Base-by-base conservation (phyloP, 2,888 invertebrate genomes). In the Nomada fucata region DNA sequence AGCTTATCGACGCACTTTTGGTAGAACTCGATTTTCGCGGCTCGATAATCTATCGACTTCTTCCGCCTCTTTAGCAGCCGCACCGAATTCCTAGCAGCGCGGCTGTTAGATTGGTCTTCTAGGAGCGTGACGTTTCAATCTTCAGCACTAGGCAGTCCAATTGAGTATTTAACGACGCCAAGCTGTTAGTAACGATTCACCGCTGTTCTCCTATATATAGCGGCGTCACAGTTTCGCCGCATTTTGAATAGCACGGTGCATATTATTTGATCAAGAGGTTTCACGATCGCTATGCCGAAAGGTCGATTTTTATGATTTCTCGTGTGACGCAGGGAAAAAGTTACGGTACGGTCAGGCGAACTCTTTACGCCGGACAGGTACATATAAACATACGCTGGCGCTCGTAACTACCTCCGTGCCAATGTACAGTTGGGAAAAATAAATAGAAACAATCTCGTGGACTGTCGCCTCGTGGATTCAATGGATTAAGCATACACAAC, bases 1-100 rank as follows among this genome's bases (percentile, higher is more conserved):
- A 89, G 90, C 82, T 82, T 83, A 86, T 90, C 85, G 87, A 91
- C 88, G 65, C 60, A 53, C 47, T 64, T 26, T 13, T 26, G 18
- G 53, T 47, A 44, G 57, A 29, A 42, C 69, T 36, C 69, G 69
- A 20, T 36, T 76, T 61, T 61, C n/a, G 52, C 36, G 36, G 36
- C 7, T 7, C 7, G 36, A 36, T 36, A 36, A 36, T 36, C 36
- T 36, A 36, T 36, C 36, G 36, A 36, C 36, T 47, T 44, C 47
- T 76, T 26, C 15, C 9, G 5, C 23, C 23, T 23, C 23, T 42
- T 42, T 53, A 57, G 23, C 59, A 52, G 63, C 44, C n/a, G 13
- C 47, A n/a, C 26, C 59, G 47, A 59, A 69, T 69, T 69, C 59
- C 69, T 69, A 59, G 20, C n/a, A n/a, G 57, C 44, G 23, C 4